phyloP scores from a whole-genome alignment of 2,113 vertebrate genomes.

The Pteronura brasiliensis region DNA sequence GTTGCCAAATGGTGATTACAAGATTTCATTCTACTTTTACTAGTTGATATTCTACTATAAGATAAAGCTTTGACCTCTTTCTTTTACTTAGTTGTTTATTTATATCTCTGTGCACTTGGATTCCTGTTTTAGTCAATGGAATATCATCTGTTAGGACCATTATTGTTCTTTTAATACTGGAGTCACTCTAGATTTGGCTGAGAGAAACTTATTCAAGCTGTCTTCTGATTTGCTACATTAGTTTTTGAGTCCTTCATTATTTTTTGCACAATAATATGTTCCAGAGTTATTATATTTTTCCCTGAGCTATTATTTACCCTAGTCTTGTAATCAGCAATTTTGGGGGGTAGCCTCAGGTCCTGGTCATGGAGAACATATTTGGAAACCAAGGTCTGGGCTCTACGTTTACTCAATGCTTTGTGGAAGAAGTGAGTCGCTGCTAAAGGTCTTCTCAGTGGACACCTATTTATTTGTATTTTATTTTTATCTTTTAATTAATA shows the following conservation, averaged over 20 bases:
- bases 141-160: neutral
- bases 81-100: neutral
- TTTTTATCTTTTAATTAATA: neutral
- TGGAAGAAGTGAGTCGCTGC: neutral
- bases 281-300: neutral
- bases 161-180: neutral
- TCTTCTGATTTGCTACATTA: neutral
- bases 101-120: neutral
- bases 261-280: neutral
- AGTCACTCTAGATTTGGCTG: neutral
- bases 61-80: neutral
- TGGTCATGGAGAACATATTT: neutral
- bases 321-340: neutral
- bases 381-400: neutral
- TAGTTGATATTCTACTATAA: neutral
- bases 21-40: neutral
- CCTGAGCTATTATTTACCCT: neutral
- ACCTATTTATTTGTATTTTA: neutral
- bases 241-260: neutral
- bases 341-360: neutral
- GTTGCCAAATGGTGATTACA: neutral
- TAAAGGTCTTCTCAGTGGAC: neutral
- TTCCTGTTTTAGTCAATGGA: neutral
- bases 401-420: accelerated
- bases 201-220: neutral